Base-by-base conservation (phyloP, 2,113 vertebrate species). In the Talpa occidentalis region DNA sequence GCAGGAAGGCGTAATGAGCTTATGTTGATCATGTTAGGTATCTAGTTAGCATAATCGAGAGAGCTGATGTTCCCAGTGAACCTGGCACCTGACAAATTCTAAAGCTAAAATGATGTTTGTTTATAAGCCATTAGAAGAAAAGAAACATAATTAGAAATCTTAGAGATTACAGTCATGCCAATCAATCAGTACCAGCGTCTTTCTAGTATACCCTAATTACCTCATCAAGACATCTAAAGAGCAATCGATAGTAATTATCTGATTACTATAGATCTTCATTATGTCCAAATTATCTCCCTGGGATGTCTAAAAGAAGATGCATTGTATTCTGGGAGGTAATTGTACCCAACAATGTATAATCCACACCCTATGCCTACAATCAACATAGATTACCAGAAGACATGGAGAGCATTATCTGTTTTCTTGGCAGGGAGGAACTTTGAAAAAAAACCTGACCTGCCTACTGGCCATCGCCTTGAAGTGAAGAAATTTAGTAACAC, bases 211-310 rank as follows among this genome's bases (percentile, higher is more conserved):
- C 94, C 95, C 97, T 98, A 98, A 98, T 98, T 98, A 98, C 96
- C 97, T 97, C 74, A 76, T 98, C 98, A 98, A 98, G 97, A 98
- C 54, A 88, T 97, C 97, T 98, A 98, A 98, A 98, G 97, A 98
- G 96, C 94, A 98, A 97, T 98, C 98, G 0, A 98, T 98, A 98
- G 95, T 96, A 98, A 98, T 98, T 98, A 98, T 98, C 98, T 98
- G 97, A 98, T 98, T 98, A 98, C 97, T 97, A 97, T 97, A 98
- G 97, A 98, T 98, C 98, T 98, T 98, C 98, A 98, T 98, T 98
- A 98, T 56, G 94, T 94, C 87, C 95, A 98, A 97, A 98, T 98
- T 98, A 98, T 94, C 97, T 98, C 92, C 91, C 95, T 96, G 96
- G 94, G 97, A 98, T 94, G 88, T 96, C 96, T 97, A 94, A 95